Percentiles rank a stretch among this genome's conserved stretches.
These are phyloP conservation scores for Morbakka virulenta DNA, from an alignment of 30 jellyfish, hydroid and myxozoan genomes.

Conservation along the genomic window DNA sequence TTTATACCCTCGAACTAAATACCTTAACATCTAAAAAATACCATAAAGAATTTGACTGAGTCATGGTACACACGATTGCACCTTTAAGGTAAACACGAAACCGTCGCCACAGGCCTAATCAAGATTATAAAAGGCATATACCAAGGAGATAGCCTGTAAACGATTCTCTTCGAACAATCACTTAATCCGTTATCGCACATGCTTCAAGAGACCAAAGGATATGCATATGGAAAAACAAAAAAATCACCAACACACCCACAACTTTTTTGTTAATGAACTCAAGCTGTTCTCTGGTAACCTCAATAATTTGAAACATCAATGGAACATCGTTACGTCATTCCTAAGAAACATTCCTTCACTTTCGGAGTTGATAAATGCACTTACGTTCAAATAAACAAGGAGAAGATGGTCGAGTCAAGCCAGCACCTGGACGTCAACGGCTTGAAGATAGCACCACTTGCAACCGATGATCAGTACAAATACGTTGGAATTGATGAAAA, in stretches of 20 bases:
- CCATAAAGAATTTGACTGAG: neutral
- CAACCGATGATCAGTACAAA: neutral
- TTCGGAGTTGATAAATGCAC: slow-evolving; percentile 8
- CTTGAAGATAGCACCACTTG: neutral
- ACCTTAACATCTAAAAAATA: neutral
- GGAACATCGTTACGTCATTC: neutral
- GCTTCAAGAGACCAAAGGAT: neutral
- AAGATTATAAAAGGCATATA: neutral
- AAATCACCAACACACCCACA: neutral
- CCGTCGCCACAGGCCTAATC: neutral
- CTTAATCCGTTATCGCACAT: neutral
- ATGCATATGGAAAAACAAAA: neutral
- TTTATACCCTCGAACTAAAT: neutral
- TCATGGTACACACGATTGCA: neutral
- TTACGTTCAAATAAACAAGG: neutral
- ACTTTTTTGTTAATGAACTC: neutral
- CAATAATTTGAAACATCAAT: neutral
- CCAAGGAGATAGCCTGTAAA: neutral
- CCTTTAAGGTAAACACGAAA: neutral
- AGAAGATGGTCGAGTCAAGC: neutral
- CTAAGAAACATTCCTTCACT: neutral
- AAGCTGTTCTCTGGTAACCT: neutral
- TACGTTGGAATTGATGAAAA: slow-evolving; percentile 8
- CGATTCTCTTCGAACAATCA: neutral
- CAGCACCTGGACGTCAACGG: neutral